Conservation (phyloP, 1,140 invertebrate species). For the Drosophila pallidifrons region DNA sequence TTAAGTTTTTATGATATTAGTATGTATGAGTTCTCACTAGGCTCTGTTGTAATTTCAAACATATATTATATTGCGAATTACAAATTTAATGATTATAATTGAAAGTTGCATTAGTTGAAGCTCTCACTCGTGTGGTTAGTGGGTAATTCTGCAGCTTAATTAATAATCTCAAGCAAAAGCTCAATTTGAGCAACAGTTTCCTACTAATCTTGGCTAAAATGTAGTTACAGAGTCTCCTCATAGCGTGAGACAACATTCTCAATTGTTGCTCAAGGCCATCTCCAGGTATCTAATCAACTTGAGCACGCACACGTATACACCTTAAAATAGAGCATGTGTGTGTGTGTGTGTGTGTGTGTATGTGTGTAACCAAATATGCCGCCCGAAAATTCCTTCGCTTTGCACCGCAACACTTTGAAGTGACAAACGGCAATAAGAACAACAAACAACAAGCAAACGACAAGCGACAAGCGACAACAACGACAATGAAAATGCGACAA, state of each 20-base stretch:
- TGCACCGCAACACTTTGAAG: constrained; percentile 63
- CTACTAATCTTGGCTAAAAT: background rate
- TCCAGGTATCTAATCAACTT: constrained; percentile 35
- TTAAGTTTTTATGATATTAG: too few relatives aligned
- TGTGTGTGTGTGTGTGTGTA: background rate
- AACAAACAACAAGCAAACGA: constrained; percentile 13
- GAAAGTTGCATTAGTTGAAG: background rate
- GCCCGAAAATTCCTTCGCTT: constrained; percentile 49
- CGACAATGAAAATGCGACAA: constrained; percentile 24
- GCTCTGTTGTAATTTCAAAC: too few relatives aligned
- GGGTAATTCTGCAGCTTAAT: too few relatives aligned
- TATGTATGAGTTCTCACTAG: too few relatives aligned
- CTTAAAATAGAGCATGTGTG: constrained; percentile 18
- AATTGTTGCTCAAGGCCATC: constrained; percentile 23
- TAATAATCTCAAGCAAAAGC: background rate
- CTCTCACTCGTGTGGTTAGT: background rate
- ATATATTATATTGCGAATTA: too few relatives aligned
- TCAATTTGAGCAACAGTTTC: background rate
- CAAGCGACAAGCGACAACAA: constrained; percentile 43
- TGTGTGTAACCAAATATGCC: constrained; percentile 52
- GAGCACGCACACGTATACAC: constrained; percentile 13
- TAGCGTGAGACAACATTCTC: constrained; percentile 9
- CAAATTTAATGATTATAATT: too few relatives aligned
- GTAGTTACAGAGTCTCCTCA: background rate
- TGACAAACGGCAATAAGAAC: constrained; percentile 54